Percentiles rank a stretch among this genome's conserved stretches.
Conservation (phyloP, 2,888 invertebrate species). For the Brachyptera putata region DNA sequence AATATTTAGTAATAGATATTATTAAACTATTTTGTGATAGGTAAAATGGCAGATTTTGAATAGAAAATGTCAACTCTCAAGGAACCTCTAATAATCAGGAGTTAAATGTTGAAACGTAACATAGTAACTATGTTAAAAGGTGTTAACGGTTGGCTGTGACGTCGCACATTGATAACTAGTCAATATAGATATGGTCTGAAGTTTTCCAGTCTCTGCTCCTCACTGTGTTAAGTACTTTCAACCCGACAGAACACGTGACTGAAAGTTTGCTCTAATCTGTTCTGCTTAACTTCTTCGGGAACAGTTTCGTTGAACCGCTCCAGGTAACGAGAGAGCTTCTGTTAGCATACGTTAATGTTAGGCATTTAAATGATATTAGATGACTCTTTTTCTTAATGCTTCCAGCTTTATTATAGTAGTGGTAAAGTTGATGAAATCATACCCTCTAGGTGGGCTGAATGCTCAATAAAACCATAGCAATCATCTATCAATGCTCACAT, state of each 20-base stretch:
- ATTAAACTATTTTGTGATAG: no score
- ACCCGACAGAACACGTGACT: conserved; percentile 26
- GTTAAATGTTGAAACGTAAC: no score
- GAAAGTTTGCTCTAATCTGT: conserved; percentile 31
- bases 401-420: neutral
- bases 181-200: conserved; percentile 6
- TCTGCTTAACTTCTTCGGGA: conserved; percentile 22
- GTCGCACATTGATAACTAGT: neutral
- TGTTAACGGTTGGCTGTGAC: conserved; percentile 25
- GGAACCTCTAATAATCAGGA: no score
- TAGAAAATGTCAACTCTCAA: no score
- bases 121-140: no score
- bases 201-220: conserved; percentile 31
- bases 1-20: no score
- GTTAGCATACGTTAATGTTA: neutral
- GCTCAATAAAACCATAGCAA: no score
- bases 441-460: no score
- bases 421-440: no score
- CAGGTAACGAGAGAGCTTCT: neutral
- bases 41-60: no score
- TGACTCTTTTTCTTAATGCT: neutral
- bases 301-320: neutral
- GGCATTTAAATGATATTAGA: neutral
- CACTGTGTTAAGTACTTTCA: conserved; percentile 28
- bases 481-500: no score